Evolutionary conservation across 1,140 invertebrate species (phyloP), one percentile per base, ranked within the genome.

Genomic region (Pseudomyrmex dendroicus): DNA sequence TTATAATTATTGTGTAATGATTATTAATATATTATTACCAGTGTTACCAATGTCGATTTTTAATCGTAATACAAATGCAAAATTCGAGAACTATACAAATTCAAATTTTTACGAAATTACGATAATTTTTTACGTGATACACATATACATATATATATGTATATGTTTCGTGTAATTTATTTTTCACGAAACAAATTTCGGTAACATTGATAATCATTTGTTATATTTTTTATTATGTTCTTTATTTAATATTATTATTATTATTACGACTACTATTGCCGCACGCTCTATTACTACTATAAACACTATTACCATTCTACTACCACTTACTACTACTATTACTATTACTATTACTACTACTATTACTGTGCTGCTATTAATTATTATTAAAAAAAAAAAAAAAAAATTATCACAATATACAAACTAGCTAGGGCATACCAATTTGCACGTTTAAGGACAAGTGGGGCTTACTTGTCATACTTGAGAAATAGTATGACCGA

Each of bases 391-490:
- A 35, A 35, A 35, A 35, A 35, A 25, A 3, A 25, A 25, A 35
- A 35, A 35, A 35, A 35, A 35, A n/a, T n/a, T 89, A 90, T 84
- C 90, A 84, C 83, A 88, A 66, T 35, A 35, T 35, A 35, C 89
- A 91, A 86, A 73, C 86, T 92, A 93, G 90, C 86, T 92, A 91
- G 88, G 87, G 89, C 83, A 86, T 91, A 92, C 86, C 89, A 90
- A 89, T 84, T 84, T 82, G 89, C 89, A 87, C 88, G 22, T 83
- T 84, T 84, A 73, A 84, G 62, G 54, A 86, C 67, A 76, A 73
- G 76, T 59, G 89, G 89, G 89, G 89, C 89, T 88, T 80, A 90
- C 77, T 89, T 90, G 90, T 91, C 90, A 72, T 91, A 89, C 91
- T 85, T 17, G 74, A 20, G 61, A 68, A 83, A 80, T 52, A 72